Evolutionary conservation across 2,888 invertebrate species (phyloP).

Genomic region (Cybosia mesomella): DNA sequence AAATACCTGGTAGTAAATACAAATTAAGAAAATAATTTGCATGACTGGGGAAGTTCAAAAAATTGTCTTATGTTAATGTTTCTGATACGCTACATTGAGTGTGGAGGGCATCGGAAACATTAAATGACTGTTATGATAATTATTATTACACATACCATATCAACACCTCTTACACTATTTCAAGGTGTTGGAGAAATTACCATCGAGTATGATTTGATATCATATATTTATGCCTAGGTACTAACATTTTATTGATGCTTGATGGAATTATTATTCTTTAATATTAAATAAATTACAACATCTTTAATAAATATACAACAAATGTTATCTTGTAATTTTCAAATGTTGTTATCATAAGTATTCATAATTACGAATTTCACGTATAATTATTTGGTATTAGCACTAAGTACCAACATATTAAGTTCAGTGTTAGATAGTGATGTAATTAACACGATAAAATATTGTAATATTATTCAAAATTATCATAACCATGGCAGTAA

Average conservation of each 20-base stretch:
- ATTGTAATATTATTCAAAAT: conserved; percentile 8
- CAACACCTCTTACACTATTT: background rate
- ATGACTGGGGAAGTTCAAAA: background rate
- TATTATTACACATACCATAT: background rate
- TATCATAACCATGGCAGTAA: conserved; percentile 9
- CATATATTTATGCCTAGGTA: background rate
- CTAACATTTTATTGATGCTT: background rate
- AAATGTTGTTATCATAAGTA: background rate
- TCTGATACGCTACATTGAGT: too few species aligned
- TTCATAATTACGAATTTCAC: conserved; percentile 1
- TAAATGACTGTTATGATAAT: background rate
- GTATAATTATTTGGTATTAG: background rate
- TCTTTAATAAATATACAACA: background rate
- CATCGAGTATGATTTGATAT: background rate
- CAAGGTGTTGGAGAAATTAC: background rate
- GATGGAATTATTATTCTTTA: background rate
- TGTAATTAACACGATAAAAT: background rate
- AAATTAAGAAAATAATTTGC: background rate
- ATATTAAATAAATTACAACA: background rate
- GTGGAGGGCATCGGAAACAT: background rate
- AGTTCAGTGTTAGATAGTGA: conserved; percentile 7
- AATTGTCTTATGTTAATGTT: background rate
- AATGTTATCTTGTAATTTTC: background rate
- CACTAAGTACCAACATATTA: background rate
- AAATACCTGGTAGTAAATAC: background rate